A percentile compares a stretch with the other conserved stretches of the same genome.
phyloP scores from a whole-genome alignment of 92 coral and sea anemone species.

The Micromussa lordhowensis region DNA sequence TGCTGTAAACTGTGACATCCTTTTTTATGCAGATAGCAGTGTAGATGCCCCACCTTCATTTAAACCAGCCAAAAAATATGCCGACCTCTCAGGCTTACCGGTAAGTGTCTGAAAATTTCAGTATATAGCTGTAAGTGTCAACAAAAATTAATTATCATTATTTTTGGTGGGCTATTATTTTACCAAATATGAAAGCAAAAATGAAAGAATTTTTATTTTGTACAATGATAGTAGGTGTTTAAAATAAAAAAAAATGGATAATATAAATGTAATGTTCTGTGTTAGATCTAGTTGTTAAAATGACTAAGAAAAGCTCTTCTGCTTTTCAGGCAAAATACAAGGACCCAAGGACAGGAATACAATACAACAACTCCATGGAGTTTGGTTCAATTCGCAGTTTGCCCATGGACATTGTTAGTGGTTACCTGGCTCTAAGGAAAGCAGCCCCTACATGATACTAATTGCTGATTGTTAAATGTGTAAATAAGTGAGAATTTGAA shows the following conservation, averaged over 20 bases:
- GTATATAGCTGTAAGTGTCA: background rate
- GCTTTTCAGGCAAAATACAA: slow-evolving; percentile 91
- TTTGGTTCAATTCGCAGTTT: slow-evolving; percentile 88
- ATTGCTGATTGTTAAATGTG: background rate
- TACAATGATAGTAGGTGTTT: no score
- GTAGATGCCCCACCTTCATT: slow-evolving; percentile 99
- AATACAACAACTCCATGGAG: slow-evolving; percentile 87
- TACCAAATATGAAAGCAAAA: no score
- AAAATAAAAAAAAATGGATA: no score
- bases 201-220: no score
- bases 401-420: slow-evolving; percentile 95
- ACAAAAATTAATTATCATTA: no score
- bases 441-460: slow-evolving; percentile 76
- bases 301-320: background rate
- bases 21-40: slow-evolving; percentile 75
- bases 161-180: no score
- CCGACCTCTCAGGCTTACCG: slow-evolving; percentile 93
- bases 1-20: background rate
- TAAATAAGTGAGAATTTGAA: background rate
- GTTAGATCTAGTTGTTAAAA: background rate
- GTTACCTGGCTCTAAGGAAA: slow-evolving; percentile 90
- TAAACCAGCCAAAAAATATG: slow-evolving; percentile 96
- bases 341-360: slow-evolving; percentile 96
- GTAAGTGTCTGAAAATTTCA: slow-evolving; percentile 63
- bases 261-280: no score